Percentiles rank a stretch among this genome's conserved stretches.
Evolutionary conservation across 2,797 vertebrate genomes (phyloP).

Genomic region (Hypotaenidia okinawae): DNA sequence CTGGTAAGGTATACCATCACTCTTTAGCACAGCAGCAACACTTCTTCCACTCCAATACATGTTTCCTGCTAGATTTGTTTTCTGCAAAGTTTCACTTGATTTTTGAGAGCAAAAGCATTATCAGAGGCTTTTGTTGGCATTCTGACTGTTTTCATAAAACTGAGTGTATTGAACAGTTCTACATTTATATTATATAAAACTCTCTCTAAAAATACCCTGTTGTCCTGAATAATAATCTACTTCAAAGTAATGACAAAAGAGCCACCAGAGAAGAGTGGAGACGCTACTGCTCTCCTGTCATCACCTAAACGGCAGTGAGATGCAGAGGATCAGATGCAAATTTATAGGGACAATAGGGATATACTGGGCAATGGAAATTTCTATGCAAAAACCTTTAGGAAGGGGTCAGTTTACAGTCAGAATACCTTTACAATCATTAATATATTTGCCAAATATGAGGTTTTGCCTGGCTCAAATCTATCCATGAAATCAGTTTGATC

Average conservation of each 20-base stretch:
- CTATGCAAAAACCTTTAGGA: neutral
- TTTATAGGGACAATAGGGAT: neutral
- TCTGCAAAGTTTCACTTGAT: neutral
- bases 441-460: neutral
- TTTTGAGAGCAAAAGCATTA: conserved; percentile 29
- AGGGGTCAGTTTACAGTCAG: neutral
- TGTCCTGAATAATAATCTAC: conserved; percentile 6
- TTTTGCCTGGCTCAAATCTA: neutral
- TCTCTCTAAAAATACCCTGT: conserved; percentile 24
- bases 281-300: neutral
- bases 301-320: neutral
- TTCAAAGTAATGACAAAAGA: conserved; percentile 5
- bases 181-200: neutral
- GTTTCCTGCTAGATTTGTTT: neutral
- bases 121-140: neutral
- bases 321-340: neutral
- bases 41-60: neutral
- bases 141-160: neutral
- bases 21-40: neutral
- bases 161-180: neutral
- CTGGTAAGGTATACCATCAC: neutral
- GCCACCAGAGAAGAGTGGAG: neutral
- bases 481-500: neutral
- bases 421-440: neutral
- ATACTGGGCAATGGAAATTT: neutral